Percentiles rank a stretch among this genome's conserved stretches.
These are phyloP conservation scores for Phortica variegata DNA, from an alignment of 1,140 invertebrate species.

Conservation along the genomic window DNA sequence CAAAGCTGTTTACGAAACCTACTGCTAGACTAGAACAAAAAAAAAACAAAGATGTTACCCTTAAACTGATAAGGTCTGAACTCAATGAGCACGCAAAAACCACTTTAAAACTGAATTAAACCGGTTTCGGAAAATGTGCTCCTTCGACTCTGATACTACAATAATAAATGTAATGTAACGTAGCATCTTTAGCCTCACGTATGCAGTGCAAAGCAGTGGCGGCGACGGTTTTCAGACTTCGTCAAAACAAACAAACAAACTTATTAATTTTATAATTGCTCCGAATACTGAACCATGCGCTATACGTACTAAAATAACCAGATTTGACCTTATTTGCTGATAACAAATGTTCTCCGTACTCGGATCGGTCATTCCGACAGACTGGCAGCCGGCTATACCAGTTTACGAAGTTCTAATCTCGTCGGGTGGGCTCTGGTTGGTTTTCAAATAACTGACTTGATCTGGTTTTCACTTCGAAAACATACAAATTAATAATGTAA, in stretches of 20 bases:
- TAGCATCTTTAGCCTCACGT: slow-evolving; percentile 16
- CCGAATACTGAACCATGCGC: slow-evolving; percentile 35
- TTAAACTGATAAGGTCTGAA: slow-evolving; percentile 43
- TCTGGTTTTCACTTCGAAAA: slow-evolving; percentile 15
- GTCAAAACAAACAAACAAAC: slow-evolving; percentile 27
- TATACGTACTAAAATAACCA: slow-evolving; percentile 35
- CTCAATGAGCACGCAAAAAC: slow-evolving; percentile 36
- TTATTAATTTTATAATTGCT: slow-evolving; percentile 21
- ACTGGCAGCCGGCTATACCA: slow-evolving; percentile 26
- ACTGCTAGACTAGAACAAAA: slow-evolving; percentile 24
- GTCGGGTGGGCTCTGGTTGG: too few species aligned
- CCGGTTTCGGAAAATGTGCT: slow-evolving; percentile 20
- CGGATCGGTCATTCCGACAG: too few species aligned
- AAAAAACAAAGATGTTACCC: slow-evolving; percentile 29
- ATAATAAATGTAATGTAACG: too few species aligned
- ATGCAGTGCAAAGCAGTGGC: neutral
- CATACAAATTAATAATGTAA: slow-evolving; percentile 23
- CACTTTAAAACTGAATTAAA: slow-evolving; percentile 30
- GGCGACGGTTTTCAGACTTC: slow-evolving; percentile 14
- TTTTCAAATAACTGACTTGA: slow-evolving; percentile 19
- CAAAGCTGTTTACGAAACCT: too few species aligned
- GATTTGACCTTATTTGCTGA: slow-evolving; percentile 42
- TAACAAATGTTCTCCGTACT: too few species aligned
- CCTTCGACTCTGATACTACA: slow-evolving; percentile 1
- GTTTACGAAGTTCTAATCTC: slow-evolving; percentile 24